Percentiles rank a stretch among this genome's conserved stretches.
Evolutionary conservation across 2,113 vertebrate genomes (phyloP).

Genomic region (Stercorarius parasiticus): DNA sequence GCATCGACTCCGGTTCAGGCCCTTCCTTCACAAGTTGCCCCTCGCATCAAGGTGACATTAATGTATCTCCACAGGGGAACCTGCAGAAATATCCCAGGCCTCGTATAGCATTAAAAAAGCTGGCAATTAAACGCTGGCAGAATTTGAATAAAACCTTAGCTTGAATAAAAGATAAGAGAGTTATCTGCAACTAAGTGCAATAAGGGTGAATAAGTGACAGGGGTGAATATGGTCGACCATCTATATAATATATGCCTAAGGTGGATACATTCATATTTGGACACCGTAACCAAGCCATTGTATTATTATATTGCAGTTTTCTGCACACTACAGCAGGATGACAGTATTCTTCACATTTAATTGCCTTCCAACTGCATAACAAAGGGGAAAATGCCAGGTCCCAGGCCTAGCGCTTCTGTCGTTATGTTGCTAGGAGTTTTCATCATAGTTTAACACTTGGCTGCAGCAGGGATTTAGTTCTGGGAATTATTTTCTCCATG

Average conservation of each 20-base stretch:
- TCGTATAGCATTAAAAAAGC: not conserved
- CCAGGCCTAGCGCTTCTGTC: not conserved
- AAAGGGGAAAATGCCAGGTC: not conserved
- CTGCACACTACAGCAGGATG: not conserved
- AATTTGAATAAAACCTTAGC: not conserved
- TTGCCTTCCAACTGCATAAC: not conserved
- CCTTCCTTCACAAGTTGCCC: not conserved
- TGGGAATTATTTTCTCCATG: not conserved
- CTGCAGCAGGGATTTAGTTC: not conserved
- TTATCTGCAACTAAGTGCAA: not conserved
- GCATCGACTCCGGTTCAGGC: not conserved
- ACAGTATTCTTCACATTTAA: not conserved
- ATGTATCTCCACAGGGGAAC: not conserved
- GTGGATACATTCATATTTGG: not conserved
- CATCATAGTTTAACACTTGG: not conserved
- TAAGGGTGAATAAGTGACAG: not conserved
- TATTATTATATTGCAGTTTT: not conserved
- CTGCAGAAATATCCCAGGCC: not conserved
- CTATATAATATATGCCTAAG: not conserved
- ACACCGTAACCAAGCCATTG: not conserved
- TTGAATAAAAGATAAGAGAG: not conserved
- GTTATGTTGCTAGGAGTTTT: not conserved
- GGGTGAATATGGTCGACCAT: not conserved
- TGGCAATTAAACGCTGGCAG: not conserved
- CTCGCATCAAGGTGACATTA: not conserved